These are phyloP conservation scores for Lasioglossum baleicum DNA, from an alignment of 1,140 invertebrate species.

Conservation along the genomic window DNA sequence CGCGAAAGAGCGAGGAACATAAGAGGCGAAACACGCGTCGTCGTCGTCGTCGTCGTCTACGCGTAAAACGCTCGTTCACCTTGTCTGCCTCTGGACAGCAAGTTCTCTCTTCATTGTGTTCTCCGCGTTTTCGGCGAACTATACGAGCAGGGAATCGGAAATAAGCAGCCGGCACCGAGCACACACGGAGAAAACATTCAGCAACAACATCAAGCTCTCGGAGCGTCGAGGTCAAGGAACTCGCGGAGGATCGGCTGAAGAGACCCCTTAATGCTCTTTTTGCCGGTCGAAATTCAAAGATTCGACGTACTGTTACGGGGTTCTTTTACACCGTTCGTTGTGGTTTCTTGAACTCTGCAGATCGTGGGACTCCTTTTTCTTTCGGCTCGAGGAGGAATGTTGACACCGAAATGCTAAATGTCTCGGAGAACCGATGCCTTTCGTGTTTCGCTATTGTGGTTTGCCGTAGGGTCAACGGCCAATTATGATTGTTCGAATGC, in stretches of 20 bases:
- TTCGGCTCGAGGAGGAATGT: background rate
- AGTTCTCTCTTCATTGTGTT: background rate
- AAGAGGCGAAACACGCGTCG: conserved; percentile 25
- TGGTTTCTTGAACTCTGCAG: background rate
- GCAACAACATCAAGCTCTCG: too few relatives aligned
- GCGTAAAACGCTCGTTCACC: conserved; percentile 35
- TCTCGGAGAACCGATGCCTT: background rate
- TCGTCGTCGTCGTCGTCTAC: background rate
- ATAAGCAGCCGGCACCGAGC: background rate
- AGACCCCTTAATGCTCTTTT: background rate
- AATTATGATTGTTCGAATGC: background rate
- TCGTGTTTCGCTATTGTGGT: background rate
- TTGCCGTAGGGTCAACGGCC: background rate
- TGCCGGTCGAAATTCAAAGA: background rate
- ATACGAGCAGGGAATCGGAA: conserved; percentile 18
- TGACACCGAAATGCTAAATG: too few relatives aligned
- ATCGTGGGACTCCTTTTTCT: background rate
- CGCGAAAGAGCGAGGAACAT: background rate
- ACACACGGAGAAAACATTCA: too few relatives aligned
- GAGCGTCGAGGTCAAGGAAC: conserved; percentile 44
- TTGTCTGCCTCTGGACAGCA: conserved; percentile 22
- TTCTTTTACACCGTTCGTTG: background rate
- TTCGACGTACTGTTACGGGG: conserved; percentile 9
- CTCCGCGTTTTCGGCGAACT: conserved; percentile 28
- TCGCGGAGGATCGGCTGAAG: background rate